Base-by-base conservation (phyloP, 2,888 invertebrate genomes). In the Tenthredo distinguenda region DNA sequence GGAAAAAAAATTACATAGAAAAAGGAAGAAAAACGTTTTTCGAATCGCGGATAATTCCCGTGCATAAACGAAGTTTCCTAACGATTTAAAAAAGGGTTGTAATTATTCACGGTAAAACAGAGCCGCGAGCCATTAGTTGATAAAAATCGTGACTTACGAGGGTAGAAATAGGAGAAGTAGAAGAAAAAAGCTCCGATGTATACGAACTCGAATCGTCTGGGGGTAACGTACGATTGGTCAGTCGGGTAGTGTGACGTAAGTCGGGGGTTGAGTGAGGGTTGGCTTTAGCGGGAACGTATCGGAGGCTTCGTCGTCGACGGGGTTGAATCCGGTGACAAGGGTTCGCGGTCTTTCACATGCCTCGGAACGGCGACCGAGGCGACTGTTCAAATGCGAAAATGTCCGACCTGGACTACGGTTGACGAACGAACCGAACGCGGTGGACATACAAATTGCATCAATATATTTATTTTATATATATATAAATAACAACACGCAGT, bases 311-410 rank as follows among this genome's bases (percentile, higher is more conserved):
- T 85, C 86, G 83, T 86, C 87, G 89, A 88, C 88, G 89, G 88
- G 89, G 89, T 88, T 87, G 88, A 89, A 90, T 86, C 90, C 90
- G 89, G 89, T 89, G 89, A 90, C 90, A 90, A 90, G 88, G 71
- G 26, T 71, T 65, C 65, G 83, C 83, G 83, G 65, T 89, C 91
- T 88, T 90, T 91, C 91, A 91, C 91, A 92, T 92, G 91, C 90
- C 89, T 89, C 89, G 90, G 87, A 91, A 90, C 90, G 90, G 88
- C 89, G 90, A 85, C 68, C 82, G 82, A 82, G 82, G 85, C 65
- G 65, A 85, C 50, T 79, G 81, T 85, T 85, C 37, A 37, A 82
- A 85, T 50, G 43, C 83, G 87, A 88, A 87, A 86, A 88, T 88
- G 87, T 88, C 87, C 86, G 87, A 87, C 87, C 87, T 88, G 87